A percentile compares a stretch with the other conserved stretches of the same genome.
Conservation (phyloP, 2,797 vertebrate species). For the Crocodylus rhombifer region DNA sequence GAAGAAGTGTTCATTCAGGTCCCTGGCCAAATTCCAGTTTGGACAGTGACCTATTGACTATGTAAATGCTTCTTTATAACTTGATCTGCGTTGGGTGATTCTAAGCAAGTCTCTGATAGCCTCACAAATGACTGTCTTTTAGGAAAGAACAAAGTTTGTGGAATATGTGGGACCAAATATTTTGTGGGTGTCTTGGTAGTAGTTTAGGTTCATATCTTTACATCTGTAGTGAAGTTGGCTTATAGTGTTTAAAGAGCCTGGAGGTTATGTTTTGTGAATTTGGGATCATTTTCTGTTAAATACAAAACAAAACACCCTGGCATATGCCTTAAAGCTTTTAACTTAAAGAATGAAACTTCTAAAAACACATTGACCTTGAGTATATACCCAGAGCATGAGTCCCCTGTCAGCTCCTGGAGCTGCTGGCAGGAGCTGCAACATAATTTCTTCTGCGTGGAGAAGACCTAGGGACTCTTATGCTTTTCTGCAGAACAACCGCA, state of each 20-base stretch:
- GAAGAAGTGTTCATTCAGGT: constrained; percentile 21
- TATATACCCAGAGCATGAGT: not conserved
- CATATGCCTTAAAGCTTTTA: not conserved
- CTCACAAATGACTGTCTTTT: not conserved
- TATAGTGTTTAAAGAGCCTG: not conserved
- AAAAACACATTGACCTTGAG: not conserved
- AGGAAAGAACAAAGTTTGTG: not conserved
- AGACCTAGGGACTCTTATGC: not conserved
- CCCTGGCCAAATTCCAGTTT: not conserved
- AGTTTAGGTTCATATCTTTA: too few species aligned
- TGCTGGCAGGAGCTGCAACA: not conserved
- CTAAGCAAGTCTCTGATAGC: not conserved
- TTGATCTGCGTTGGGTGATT: constrained; percentile 9
- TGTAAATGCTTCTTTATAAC: not conserved
- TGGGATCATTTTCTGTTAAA: not conserved
- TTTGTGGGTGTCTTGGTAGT: not conserved
- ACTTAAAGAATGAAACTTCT: not conserved
- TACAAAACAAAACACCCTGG: not conserved
- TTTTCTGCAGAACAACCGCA: not conserved
- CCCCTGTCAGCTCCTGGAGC: not conserved
- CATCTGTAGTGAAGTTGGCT: not conserved
- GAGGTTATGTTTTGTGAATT: not conserved
- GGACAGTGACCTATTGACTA: not conserved
- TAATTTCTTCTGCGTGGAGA: not conserved
- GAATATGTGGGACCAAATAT: not conserved